These are phyloP conservation scores for Taphrorychus bicolor DNA, from an alignment of 2,888 invertebrate species.

Conservation along the genomic window DNA sequence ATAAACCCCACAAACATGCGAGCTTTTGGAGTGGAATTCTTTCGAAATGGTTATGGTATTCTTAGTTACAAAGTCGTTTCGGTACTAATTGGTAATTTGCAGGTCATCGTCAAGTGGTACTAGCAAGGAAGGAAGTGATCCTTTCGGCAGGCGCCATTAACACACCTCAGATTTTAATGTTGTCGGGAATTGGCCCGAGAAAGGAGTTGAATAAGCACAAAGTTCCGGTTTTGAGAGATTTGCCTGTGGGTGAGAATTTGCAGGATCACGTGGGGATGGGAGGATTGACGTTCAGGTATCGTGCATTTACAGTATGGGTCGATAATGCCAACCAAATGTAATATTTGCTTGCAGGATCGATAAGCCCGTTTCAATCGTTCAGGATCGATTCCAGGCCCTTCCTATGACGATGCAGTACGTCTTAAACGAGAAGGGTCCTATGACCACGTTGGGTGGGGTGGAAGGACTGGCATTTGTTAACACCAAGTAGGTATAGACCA, in stretches of 20 bases:
- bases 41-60: slow-evolving; percentile 65
- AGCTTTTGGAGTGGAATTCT: slow-evolving; percentile 82
- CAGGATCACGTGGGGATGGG: slow-evolving; percentile 91
- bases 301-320: neutral
- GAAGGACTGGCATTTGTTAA: slow-evolving; percentile 89
- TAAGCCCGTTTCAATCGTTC: slow-evolving; percentile 83
- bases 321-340: too few species aligned
- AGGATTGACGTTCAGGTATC: slow-evolving; percentile 75
- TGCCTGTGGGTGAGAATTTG: slow-evolving; percentile 81
- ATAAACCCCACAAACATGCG: slow-evolving; percentile 77
- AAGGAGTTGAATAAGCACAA: slow-evolving; percentile 73
- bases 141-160: slow-evolving; percentile 91
- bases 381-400: slow-evolving; percentile 70
- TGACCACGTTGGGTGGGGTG: slow-evolving; percentile 87
- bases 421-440: slow-evolving; percentile 78
- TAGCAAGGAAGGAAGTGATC: slow-evolving; percentile 84
- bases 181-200: slow-evolving; percentile 75
- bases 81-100: too few species aligned
- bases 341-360: slow-evolving; percentile 63
- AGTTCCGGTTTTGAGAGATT: slow-evolving; percentile 76
- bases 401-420: slow-evolving; percentile 84
- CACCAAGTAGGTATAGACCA: slow-evolving; percentile 59
- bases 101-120: slow-evolving; percentile 70
- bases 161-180: slow-evolving; percentile 89
- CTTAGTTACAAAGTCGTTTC: too few species aligned